Evolutionary conservation across 2,113 vertebrate genomes (phyloP).

Genomic region (Platysteira castanea): DNA sequence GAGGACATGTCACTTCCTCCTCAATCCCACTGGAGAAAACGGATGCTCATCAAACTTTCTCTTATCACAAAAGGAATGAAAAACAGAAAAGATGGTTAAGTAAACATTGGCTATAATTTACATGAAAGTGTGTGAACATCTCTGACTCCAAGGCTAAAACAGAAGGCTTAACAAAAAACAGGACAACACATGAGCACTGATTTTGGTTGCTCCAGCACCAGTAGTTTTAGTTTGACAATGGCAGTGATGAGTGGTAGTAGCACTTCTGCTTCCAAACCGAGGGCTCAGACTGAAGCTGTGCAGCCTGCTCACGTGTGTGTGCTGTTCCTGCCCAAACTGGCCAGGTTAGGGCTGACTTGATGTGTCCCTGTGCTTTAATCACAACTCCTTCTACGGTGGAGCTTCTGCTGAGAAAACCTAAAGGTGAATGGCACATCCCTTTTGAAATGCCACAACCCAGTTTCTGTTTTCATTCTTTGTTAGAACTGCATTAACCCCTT

Average conservation of each 20-base stretch:
- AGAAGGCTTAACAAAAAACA: no score
- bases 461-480: background rate
- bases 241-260: background rate
- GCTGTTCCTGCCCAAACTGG: background rate
- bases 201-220: background rate
- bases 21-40: no score
- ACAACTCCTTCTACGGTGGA: background rate
- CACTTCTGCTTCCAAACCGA: background rate
- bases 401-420: background rate
- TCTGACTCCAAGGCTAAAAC: no score
- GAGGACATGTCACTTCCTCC: no score
- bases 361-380: background rate
- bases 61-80: no score
- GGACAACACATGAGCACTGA: no score
- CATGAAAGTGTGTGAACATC: no score
- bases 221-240: background rate
- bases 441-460: background rate
- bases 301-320: fast-evolving
- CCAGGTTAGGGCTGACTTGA: background rate
- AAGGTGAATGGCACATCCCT: background rate
- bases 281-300: background rate
- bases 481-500: background rate
- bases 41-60: no score
- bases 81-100: no score
- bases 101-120: no score